phyloP scores from a whole-genome alignment of 2,888 invertebrate species.

The Nebria salina region DNA sequence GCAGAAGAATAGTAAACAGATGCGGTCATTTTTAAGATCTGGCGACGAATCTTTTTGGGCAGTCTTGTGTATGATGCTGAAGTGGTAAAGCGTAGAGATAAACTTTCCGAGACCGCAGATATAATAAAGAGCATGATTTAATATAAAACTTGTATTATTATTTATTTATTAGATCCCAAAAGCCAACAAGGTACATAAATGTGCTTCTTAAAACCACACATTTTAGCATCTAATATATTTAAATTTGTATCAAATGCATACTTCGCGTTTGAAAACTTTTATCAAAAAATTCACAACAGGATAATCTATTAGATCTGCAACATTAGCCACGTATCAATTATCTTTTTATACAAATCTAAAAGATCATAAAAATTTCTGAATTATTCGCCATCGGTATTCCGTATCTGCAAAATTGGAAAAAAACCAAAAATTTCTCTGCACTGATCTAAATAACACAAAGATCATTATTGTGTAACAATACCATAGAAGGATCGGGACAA shows the following conservation, averaged over 20 bases:
- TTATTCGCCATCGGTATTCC: no score
- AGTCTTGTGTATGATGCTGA: no score
- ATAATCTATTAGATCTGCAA: neutral
- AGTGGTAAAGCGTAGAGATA: no score
- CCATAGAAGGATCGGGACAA: constrained; percentile 9
- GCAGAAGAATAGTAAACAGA: no score
- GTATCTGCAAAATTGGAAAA: no score
- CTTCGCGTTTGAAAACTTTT: neutral
- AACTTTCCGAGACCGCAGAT: no score
- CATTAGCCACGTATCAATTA: neutral
- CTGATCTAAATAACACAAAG: constrained; percentile 6
- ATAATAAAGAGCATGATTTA: no score
- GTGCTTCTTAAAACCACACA: neutral
- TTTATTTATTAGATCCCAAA: no score
- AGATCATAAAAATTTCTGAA: no score
- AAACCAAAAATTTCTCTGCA: constrained; percentile 5
- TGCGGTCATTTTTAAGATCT: no score
- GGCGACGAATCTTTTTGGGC: no score
- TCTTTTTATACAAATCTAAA: neutral
- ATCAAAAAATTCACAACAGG: neutral
- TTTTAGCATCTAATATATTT: neutral
- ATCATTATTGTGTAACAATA: neutral
- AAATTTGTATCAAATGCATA: neutral
- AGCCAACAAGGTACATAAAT: neutral
- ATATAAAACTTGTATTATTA: no score